These are phyloP conservation scores for Drosophila mayri DNA, from an alignment of 1,140 invertebrate species.

Conservation along the genomic window DNA sequence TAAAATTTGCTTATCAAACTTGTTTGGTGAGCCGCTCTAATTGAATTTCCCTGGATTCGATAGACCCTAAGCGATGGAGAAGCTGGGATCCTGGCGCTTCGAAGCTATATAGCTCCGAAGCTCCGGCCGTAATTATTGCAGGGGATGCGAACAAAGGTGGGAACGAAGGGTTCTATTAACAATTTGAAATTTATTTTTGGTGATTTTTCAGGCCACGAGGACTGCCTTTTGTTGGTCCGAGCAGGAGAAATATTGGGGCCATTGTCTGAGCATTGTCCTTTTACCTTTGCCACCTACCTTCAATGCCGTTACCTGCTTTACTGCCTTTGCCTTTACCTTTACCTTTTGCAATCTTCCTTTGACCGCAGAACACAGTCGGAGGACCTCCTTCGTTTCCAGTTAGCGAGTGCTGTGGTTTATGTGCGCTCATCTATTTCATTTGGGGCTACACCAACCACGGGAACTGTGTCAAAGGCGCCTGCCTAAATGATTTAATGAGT, in stretches of 20 bases:
- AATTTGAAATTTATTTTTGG: constrained; percentile 64
- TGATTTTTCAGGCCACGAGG: constrained; percentile 46
- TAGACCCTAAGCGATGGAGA: neutral
- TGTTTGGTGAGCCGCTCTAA: constrained; percentile 46
- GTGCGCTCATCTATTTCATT: constrained; percentile 60
- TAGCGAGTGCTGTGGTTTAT: constrained; percentile 52
- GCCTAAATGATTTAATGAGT: constrained; percentile 76
- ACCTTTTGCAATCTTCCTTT: constrained; percentile 23
- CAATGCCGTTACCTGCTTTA: constrained; percentile 5
- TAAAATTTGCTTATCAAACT: constrained; percentile 47
- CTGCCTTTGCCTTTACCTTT: constrained; percentile 8
- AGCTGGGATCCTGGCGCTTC: constrained; percentile 4
- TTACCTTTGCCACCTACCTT: constrained; percentile 48
- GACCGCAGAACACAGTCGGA: constrained; percentile 11
- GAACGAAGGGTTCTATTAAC: constrained; percentile 56
- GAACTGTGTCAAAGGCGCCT: constrained; percentile 59
- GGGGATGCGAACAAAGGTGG: neutral
- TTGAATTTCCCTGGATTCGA: constrained; percentile 35
- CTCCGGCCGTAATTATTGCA: constrained; percentile 36
- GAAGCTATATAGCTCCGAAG: neutral
- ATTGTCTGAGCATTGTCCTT: constrained; percentile 65
- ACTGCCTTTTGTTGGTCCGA: constrained; percentile 43
- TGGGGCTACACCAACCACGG: constrained; percentile 4
- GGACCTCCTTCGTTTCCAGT: constrained; percentile 24
- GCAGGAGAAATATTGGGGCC: constrained; percentile 57